Conservation (phyloP, 2,797 vertebrate species). For the Orientallactaga sibirica region DNA sequence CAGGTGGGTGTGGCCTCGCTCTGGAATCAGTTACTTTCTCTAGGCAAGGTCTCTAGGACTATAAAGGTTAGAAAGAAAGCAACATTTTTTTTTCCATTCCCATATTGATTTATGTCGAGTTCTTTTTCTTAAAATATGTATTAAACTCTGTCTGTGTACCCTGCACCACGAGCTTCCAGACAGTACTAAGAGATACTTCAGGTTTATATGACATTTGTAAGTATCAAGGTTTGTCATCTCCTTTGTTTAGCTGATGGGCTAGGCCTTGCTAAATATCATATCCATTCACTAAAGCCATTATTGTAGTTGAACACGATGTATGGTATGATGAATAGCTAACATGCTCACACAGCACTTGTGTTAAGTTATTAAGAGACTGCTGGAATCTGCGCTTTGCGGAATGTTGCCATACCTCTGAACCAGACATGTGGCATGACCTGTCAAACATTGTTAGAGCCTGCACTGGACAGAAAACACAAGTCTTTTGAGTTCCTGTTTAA, state of each 20-base stretch:
- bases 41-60: neutral
- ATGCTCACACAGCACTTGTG: neutral
- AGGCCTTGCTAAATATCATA: neutral
- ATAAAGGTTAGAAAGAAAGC: neutral
- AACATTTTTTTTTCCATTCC: neutral
- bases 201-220: neutral
- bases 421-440: constrained; percentile 7
- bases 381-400: neutral
- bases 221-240: neutral
- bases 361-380: constrained; percentile 1
- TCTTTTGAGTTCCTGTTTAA: constrained; percentile 64
- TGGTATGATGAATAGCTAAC: neutral
- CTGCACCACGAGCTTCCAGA: neutral
- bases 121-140: neutral
- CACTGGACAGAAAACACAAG: constrained; percentile 53
- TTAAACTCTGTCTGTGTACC: neutral
- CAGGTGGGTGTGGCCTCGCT: constrained; percentile 89
- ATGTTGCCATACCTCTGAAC: neutral
- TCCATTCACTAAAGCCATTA: neutral
- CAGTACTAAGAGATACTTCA: neutral
- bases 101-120: neutral
- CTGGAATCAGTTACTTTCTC: neutral
- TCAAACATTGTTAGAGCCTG: constrained; percentile 47
- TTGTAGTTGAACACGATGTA: neutral
- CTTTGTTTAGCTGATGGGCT: neutral